Evolutionary conservation across 1,140 invertebrate genomes (phyloP).

Genomic region (Agrilus planipennis): DNA sequence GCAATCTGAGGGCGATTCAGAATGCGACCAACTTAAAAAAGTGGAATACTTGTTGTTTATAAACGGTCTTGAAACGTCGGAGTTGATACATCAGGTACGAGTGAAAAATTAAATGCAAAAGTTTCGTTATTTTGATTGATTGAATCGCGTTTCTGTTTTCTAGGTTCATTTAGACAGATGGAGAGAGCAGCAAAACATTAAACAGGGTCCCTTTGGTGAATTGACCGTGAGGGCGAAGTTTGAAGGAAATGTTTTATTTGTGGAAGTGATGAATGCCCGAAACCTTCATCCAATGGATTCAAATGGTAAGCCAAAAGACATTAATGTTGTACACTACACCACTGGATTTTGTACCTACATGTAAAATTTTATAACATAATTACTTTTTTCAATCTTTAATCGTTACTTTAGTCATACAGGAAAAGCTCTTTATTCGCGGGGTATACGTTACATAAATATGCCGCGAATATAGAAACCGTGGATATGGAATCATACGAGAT

Average conservation of each 20-base stretch:
- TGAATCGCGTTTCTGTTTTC: conserved; percentile 6
- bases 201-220: conserved; percentile 52
- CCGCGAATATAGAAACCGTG: too few relatives aligned
- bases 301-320: too few relatives aligned
- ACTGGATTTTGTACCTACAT: conserved; percentile 3
- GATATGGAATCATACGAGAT: too few relatives aligned
- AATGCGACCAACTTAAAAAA: conserved; percentile 43
- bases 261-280: conserved; percentile 80
- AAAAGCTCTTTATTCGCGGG: too few relatives aligned
- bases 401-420: conserved; percentile 10
- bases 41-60: conserved; percentile 62
- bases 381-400: too few relatives aligned
- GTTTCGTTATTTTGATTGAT: not conserved
- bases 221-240: conserved; percentile 58
- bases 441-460: too few relatives aligned
- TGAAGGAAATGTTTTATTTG: conserved; percentile 46
- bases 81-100: conserved; percentile 64
- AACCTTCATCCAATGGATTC: conserved; percentile 79
- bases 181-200: conserved; percentile 48
- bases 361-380: conserved; percentile 5
- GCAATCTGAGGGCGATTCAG: conserved; percentile 44
- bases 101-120: not conserved
- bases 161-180: conserved; percentile 33
- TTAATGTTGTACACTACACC: too few relatives aligned
- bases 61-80: conserved; percentile 73